phyloP scores from a whole-genome alignment of 1,140 invertebrate genomes.

The Bombus vancouverensis region DNA sequence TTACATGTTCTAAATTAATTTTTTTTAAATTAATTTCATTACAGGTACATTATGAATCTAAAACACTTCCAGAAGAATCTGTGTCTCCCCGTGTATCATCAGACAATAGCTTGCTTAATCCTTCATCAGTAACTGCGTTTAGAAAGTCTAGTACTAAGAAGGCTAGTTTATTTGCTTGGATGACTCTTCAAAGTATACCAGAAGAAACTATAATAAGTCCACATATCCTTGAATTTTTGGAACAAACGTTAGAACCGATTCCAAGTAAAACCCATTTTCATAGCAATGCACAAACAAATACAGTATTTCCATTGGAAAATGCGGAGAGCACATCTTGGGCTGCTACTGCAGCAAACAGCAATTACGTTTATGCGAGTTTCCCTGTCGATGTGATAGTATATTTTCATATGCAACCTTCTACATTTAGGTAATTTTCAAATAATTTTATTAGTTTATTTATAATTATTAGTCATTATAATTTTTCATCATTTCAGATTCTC shows the following conservation, averaged over 20 bases:
- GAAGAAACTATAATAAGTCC: constrained; percentile 98
- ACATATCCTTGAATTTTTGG: constrained; percentile 96
- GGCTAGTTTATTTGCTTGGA: constrained; percentile 96
- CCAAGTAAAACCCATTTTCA: constrained; percentile 86
- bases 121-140: constrained; percentile 67
- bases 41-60: constrained; percentile 93
- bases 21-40: constrained; percentile 21
- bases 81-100: constrained; percentile 73
- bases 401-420: constrained; percentile 98
- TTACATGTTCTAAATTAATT: not conserved
- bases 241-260: constrained; percentile 97
- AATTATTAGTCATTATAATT: constrained; percentile 1
- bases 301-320: constrained; percentile 75
- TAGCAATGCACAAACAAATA: constrained; percentile 75
- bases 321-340: constrained; percentile 79
- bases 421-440: constrained; percentile 84
- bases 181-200: constrained; percentile 96
- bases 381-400: constrained; percentile 99
- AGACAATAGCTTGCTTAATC: constrained; percentile 71
- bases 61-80: constrained; percentile 87
- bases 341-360: constrained; percentile 84
- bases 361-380: constrained; percentile 95
- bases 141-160: constrained; percentile 91
- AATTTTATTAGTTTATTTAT: constrained; percentile 1
- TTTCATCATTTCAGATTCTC: constrained; percentile 87